A percentile compares a stretch with the other conserved stretches of the same genome.
Conservation (phyloP, 2,797 vertebrate species). For the Macroramphosus scolopax region DNA sequence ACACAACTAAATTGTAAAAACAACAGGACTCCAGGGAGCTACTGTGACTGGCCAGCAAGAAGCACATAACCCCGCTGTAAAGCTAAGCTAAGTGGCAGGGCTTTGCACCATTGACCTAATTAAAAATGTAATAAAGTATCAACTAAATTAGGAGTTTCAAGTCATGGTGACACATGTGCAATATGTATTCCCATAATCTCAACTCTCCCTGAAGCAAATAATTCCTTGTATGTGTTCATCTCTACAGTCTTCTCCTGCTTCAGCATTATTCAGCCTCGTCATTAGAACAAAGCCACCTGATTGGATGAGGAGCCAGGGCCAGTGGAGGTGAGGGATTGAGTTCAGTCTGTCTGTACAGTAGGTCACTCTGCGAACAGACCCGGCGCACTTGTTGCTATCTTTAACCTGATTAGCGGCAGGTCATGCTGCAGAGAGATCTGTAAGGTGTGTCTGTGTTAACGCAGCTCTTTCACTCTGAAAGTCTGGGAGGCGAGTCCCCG, state of each 20-base stretch:
- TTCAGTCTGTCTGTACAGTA: conserved; percentile 54
- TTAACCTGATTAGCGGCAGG: conserved; percentile 62
- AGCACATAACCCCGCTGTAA: no score
- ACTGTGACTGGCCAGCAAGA: no score
- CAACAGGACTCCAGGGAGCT: no score
- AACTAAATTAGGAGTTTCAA: no score
- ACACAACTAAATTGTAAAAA: no score
- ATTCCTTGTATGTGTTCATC: no score
- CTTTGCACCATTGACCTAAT: no score
- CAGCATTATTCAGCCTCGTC: neutral
- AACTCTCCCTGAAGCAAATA: no score
- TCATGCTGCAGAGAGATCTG: conserved; percentile 12
- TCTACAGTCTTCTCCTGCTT: neutral
- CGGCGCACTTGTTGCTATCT: conserved; percentile 49
- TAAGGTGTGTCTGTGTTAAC: conserved; percentile 6
- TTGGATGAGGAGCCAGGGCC: conserved; percentile 5
- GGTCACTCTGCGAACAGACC: conserved; percentile 50
- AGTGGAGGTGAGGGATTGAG: conserved; percentile 52
- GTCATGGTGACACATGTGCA: no score
- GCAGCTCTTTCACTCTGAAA: neutral
- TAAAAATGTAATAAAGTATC: no score
- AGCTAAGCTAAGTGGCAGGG: no score
- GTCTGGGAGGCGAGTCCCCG: neutral
- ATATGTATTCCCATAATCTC: no score
- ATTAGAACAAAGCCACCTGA: neutral